Evolutionary conservation across 2,113 vertebrate species (phyloP).

Genomic region (Eretmochelys imbricata): DNA sequence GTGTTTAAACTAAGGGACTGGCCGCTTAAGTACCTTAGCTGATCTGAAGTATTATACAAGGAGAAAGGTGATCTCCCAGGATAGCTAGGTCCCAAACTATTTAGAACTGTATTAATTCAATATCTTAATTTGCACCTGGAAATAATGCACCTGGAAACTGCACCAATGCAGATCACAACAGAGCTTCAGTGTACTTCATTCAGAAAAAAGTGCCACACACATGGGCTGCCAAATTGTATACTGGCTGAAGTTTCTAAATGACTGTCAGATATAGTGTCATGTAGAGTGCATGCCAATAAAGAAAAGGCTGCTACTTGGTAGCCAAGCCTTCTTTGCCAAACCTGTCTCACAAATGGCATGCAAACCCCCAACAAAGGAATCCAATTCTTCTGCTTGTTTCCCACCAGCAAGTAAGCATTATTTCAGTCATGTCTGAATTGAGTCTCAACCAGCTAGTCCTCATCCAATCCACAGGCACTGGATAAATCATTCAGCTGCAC

Average conservation of each 20-base stretch:
- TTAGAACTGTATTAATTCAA: neutral
- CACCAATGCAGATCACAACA: neutral
- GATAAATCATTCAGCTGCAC: neutral
- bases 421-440: neutral
- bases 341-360: neutral
- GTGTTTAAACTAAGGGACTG: neutral
- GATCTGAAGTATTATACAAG: neutral
- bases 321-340: neutral
- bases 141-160: no score
- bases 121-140: neutral
- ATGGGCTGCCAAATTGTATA: accelerated
- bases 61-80: neutral
- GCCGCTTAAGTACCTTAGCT: neutral
- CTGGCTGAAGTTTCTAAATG: accelerated
- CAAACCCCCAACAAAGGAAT: neutral
- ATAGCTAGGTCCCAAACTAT: neutral
- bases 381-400: neutral
- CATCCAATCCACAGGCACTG: neutral
- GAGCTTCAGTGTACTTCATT: neutral
- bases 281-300: accelerated
- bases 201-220: neutral
- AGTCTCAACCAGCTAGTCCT: neutral
- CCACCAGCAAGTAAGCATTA: neutral
- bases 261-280: neutral
- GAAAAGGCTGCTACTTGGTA: neutral